Base-by-base conservation (phyloP, 2,888 invertebrate species). In the Imbricaverruca yamaguchii region DNA sequence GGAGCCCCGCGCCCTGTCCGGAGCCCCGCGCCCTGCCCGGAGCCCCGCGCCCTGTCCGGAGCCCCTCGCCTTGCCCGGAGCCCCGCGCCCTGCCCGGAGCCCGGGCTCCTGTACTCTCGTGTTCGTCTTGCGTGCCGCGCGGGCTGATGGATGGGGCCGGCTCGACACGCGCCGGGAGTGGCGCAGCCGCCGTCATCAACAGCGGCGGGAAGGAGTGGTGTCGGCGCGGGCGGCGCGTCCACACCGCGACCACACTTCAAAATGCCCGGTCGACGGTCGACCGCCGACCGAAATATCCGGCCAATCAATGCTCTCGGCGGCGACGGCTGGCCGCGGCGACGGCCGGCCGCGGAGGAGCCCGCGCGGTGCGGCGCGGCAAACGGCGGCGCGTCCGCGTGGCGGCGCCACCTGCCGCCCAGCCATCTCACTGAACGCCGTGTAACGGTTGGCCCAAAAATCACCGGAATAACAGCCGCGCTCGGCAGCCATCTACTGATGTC, bases 101-200 rank as follows among this genome's bases (percentile, higher is more conserved):
- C 39, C 39, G n/a, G n/a, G n/a, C n/a, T n/a, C n/a, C 2, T 1
- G 39, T 39, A 39, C 39, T 3, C 39, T 39, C 39, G 39, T 4
- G 4, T 39, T 4, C 39, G 39, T 39, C 39, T 39, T 4, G 39
- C 39, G 57, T 57, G 11, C 15, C 57, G 15, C 21, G 53, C 21
- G 53, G 53, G 21, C n/a, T 55, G 21, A 74, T 21, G 83, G 83
- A 83, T 83, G 82, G 80, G 82, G 81, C 81, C 81, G 83, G 83
- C 84, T 82, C 83, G 84, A 83, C 83, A 81, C 81, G 83, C 83
- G 83, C 82, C 83, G 83, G 83, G 81, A 61, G 53, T 74, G 82
- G 67, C 80, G 81, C 80, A 80, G 82, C 78, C 65, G 82, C 78
- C 65, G 63, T 67, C 79, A 69, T 81, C 80, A 65, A 23, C 61